Percentiles rank a stretch among this genome's conserved stretches.
Conservation (phyloP, 2,888 invertebrate genomes). For the Torymus aiolomorphi region DNA sequence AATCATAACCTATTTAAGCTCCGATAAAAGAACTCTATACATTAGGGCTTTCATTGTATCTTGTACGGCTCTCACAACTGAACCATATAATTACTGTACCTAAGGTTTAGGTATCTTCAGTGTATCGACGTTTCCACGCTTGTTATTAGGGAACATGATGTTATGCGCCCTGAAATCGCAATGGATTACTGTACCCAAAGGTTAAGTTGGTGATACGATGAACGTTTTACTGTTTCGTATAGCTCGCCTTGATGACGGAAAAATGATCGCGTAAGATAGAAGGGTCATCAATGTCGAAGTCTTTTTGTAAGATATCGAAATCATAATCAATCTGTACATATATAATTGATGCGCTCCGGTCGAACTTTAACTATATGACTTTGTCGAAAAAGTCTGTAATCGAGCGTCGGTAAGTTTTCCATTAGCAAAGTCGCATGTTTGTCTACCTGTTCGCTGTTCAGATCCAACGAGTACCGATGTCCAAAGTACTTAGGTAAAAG, state of each 20-base stretch:
- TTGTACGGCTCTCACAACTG: too few species aligned
- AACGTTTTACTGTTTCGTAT: slow-evolving; percentile 16
- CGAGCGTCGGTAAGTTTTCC: slow-evolving; percentile 78
- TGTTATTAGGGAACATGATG: slow-evolving; percentile 77
- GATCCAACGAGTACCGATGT: slow-evolving; percentile 73
- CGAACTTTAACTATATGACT: slow-evolving; percentile 63
- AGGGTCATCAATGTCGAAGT: slow-evolving; percentile 62
- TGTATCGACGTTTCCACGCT: slow-evolving; percentile 70
- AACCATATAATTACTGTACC: too few species aligned
- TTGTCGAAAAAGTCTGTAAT: slow-evolving; percentile 74
- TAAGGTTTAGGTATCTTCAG: too few species aligned
- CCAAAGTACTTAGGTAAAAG: slow-evolving; percentile 79
- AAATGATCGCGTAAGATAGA: slow-evolving; percentile 64
- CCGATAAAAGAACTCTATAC: too few species aligned
- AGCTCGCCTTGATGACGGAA: not conserved
- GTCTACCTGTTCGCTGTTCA: slow-evolving; percentile 75
- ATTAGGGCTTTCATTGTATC: too few species aligned
- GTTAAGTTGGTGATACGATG: slow-evolving; percentile 64
- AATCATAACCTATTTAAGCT: too few species aligned
- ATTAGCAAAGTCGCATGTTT: slow-evolving; percentile 79
- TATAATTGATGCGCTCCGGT: slow-evolving; percentile 65
- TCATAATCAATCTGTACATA: slow-evolving; percentile 36
- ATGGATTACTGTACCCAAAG: slow-evolving; percentile 78
- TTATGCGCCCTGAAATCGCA: slow-evolving; percentile 81
- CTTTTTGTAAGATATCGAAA: slow-evolving; percentile 61